Base-by-base conservation (phyloP, 2,797 vertebrate species). In the Megalops cyprinoides region DNA sequence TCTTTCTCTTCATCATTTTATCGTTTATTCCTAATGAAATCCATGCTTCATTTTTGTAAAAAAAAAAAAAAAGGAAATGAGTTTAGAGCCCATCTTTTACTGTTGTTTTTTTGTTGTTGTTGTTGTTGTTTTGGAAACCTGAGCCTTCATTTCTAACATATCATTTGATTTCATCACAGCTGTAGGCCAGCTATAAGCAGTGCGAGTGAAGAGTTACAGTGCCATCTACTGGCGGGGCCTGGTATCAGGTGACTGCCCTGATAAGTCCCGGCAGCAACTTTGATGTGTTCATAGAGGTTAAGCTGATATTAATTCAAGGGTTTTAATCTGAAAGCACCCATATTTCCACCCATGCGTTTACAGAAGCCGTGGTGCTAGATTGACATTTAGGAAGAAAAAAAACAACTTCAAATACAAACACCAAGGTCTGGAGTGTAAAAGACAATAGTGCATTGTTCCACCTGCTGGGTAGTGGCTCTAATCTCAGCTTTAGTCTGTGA, bases 401-500 rank as follows among this genome's bases (percentile, higher is more conserved):
- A 4, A 86, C 89, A 86, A 91, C 91, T 93, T 85, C 49, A 81
- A 82, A 92, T 82, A 84, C 81, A 87, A 88, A 89, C 90, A 87
- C 87, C n/a, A 42, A 74, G 25, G 39, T n/a, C 42, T 46, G 51
- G 39, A 56, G 51, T 31, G 39, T 55, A 56, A 37, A 84, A 90
- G 90, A 93, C 91, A 91, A 91, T 88, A 90, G 88, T 89, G 89
- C 91, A 62, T 60, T 12, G 28, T 31, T 44, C 44, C 53, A 46
- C 42, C 89, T 89, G 87, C 87, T 87, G 89, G 91, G 89, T 90
- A 83, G 81, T 86, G 85, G 86, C 90, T 91, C 89, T 90, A 91
- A 93, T 92, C 92, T 91, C 85, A 86, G 86, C 85, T 90, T 83
- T 83, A 86, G 87, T 87, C 86, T 85, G 89, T 86, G 87, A 88